A percentile compares a stretch with the other conserved stretches of the same genome.
Evolutionary conservation across 2,113 vertebrate genomes (phyloP).

Genomic region (Nettapus auritus): DNA sequence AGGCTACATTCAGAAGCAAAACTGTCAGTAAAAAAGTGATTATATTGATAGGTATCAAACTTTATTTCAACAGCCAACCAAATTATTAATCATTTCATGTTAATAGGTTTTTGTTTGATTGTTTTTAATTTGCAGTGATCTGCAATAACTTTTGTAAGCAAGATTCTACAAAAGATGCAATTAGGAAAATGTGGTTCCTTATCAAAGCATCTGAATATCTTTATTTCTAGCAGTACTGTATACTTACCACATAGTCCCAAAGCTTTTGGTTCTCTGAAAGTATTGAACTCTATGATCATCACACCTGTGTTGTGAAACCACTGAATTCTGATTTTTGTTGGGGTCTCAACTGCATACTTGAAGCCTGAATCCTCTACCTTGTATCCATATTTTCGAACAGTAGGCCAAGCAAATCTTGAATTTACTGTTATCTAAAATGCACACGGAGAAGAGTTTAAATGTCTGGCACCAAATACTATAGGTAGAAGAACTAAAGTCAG

Average conservation of each 20-base stretch:
- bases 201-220: neutral
- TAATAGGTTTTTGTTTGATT: neutral
- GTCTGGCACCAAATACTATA: neutral
- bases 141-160: neutral
- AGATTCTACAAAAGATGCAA: neutral
- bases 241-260: constrained; percentile 90
- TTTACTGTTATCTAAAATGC: constrained; percentile 86
- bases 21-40: neutral
- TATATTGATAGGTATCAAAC: neutral
- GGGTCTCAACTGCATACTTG: constrained; percentile 91
- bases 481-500: neutral
- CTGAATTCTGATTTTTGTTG: constrained; percentile 87
- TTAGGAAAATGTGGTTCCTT: neutral
- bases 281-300: constrained; percentile 90
- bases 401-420: constrained; percentile 86
- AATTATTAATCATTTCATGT: neutral
- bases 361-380: constrained; percentile 93
- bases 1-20: neutral
- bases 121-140: neutral
- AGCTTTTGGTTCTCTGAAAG: constrained; percentile 76
- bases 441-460: neutral
- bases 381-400: constrained; percentile 91
- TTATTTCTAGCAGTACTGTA: neutral
- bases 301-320: constrained; percentile 95
- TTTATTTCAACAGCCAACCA: neutral